Conservation (phyloP, 2,113 vertebrate genomes). For the Pseudorectes ferrugineus region DNA sequence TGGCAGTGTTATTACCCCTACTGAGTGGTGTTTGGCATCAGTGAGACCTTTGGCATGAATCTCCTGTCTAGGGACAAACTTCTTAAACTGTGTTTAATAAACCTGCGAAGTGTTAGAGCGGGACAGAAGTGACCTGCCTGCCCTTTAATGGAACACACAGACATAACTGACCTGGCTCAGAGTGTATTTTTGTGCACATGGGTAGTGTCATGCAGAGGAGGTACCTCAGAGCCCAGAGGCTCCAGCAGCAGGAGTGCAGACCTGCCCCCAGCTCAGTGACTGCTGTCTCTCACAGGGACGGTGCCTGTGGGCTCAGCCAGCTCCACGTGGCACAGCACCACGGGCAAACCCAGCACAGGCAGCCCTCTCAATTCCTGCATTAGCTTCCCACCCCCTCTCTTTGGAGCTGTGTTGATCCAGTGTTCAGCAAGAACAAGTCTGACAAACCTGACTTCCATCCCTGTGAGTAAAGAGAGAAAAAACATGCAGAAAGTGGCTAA, state of each 20-base stretch:
- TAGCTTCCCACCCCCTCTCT: not conserved
- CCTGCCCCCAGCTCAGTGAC: not conserved
- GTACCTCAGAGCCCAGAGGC: not conserved
- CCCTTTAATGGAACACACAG: not conserved
- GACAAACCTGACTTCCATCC: not conserved
- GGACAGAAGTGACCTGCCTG: not conserved
- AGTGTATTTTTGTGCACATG: not conserved
- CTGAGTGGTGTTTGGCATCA: not conserved
- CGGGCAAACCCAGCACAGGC: not conserved
- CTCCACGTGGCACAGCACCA: not conserved
- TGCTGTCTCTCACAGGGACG: not conserved
- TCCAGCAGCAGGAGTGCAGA: not conserved
- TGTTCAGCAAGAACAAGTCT: not conserved
- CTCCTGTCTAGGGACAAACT: not conserved
- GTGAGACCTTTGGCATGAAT: not conserved
- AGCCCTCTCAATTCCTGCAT: not conserved
- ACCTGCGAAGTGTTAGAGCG: not conserved
- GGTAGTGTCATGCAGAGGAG: not conserved
- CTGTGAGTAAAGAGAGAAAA: not conserved
- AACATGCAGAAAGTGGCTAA: not conserved
- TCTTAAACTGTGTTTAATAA: slow-evolving; percentile 14
- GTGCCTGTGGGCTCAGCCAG: not conserved
- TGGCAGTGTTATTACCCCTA: not conserved
- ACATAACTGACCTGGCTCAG: not conserved
- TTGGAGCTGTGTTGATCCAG: not conserved